phyloP scores from a whole-genome alignment of 2,797 vertebrate genomes.

The Euphonia xanthogaster region DNA sequence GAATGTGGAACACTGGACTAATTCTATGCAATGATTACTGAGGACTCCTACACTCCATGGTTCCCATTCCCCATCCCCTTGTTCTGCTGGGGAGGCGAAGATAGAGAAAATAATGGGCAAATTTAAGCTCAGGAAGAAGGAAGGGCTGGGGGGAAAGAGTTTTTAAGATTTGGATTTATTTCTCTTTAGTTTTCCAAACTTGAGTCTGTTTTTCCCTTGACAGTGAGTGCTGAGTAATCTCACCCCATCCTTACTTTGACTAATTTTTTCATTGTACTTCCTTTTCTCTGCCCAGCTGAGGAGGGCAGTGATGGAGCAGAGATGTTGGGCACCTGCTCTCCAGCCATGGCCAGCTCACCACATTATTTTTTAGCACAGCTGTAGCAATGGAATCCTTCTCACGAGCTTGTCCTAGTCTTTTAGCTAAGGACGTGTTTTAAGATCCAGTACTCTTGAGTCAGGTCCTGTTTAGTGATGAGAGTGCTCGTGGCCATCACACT shows the following conservation, averaged over 20 bases:
- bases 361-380: rapidly evolving
- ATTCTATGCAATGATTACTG: background rate
- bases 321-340: background rate
- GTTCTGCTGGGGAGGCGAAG: background rate
- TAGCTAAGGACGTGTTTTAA: background rate
- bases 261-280: background rate
- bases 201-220: background rate
- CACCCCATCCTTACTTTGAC: background rate
- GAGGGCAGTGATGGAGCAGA: background rate
- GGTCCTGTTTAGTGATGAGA: background rate
- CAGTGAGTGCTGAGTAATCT: background rate
- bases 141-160: rapidly evolving
- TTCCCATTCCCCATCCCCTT: background rate
- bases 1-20: background rate
- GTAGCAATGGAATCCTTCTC: rapidly evolving
- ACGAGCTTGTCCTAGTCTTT: background rate
- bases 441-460: background rate
- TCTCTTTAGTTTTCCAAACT: background rate
- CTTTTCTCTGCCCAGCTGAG: background rate
- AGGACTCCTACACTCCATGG: rapidly evolving
- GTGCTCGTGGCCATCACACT: background rate
- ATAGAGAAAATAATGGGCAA: background rate
- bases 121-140: background rate
- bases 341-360: no score
- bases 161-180: background rate